Percentiles rank a stretch among this genome's conserved stretches.
phyloP scores from a whole-genome alignment of 2,797 vertebrate species.

The Melanotaenia boesemani region DNA sequence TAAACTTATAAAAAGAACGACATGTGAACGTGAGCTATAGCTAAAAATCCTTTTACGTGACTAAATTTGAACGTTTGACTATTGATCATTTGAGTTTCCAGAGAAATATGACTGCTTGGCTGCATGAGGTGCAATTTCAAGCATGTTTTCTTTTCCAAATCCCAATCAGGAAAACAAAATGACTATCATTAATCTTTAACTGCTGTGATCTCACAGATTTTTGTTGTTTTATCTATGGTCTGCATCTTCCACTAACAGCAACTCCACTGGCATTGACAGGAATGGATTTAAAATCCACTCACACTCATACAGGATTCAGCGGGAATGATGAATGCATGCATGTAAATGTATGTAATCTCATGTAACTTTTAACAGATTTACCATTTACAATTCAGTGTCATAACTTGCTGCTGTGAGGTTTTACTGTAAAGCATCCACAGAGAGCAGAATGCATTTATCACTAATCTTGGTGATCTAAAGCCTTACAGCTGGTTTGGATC shows the following conservation, averaged over 20 bases:
- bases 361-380: not conserved
- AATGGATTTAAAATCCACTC: not conserved
- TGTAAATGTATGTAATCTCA: not conserved
- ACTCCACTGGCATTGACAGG: not conserved
- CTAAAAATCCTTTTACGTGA: too few relatives aligned
- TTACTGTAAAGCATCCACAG: constrained; percentile 2
- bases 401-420: not conserved
- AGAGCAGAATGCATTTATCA: not conserved
- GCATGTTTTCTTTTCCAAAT: constrained; percentile 9
- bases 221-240: constrained; percentile 1
- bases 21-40: not conserved
- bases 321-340: not conserved
- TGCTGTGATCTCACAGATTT: constrained; percentile 2
- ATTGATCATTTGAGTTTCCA: not conserved
- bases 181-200: constrained; percentile 7
- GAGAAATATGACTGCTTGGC: not conserved
- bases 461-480: constrained; percentile 2
- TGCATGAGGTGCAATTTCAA: not conserved
- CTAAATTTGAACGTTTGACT: not conserved
- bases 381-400: not conserved
- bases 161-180: constrained; percentile 1
- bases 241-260: not conserved
- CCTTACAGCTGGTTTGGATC: not conserved
- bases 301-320: too few relatives aligned
- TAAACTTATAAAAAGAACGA: not conserved